These are phyloP conservation scores for Lithophane socia DNA, from an alignment of 2,888 invertebrate genomes.

Conservation along the genomic window DNA sequence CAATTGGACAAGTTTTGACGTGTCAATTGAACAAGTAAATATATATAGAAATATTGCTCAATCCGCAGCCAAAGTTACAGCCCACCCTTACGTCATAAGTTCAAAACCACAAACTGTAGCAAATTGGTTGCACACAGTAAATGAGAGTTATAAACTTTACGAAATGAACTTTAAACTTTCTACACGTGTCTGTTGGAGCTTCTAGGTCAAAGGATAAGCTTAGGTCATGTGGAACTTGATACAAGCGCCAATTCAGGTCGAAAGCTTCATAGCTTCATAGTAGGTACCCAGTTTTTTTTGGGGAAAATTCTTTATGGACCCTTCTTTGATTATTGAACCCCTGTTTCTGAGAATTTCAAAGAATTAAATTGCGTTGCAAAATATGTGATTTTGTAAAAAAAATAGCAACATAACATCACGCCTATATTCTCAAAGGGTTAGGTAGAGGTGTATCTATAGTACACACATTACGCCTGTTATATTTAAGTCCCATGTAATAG, in stretches of 20 bases:
- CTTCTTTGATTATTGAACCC: too few species aligned
- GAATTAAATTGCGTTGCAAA: too few species aligned
- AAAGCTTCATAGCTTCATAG: not conserved
- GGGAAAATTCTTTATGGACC: too few species aligned
- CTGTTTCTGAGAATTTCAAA: too few species aligned
- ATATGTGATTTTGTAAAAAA: too few species aligned
- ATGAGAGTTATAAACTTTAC: constrained; percentile 8
- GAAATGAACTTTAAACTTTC: constrained; percentile 14
- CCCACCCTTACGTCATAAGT: not conserved
- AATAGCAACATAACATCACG: too few species aligned
- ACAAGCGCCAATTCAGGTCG: not conserved
- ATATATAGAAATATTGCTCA: not conserved
- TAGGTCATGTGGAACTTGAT: not conserved
- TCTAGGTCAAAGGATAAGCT: constrained; percentile 24
- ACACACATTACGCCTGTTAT: too few species aligned
- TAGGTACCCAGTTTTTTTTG: too few species aligned
- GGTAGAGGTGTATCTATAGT: too few species aligned
- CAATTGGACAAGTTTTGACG: not conserved
- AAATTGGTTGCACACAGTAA: constrained; percentile 33
- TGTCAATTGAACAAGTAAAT: too few species aligned
- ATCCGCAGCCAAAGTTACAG: not conserved
- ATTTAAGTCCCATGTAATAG: too few species aligned
- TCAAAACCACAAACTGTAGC: constrained; percentile 1
- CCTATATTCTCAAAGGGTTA: too few species aligned
- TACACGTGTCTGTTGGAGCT: not conserved